Evolutionary conservation across 1,140 invertebrate species (phyloP), one percentile per base, ranked within the genome.

Genomic region (Hypsibius dujardini): DNA sequence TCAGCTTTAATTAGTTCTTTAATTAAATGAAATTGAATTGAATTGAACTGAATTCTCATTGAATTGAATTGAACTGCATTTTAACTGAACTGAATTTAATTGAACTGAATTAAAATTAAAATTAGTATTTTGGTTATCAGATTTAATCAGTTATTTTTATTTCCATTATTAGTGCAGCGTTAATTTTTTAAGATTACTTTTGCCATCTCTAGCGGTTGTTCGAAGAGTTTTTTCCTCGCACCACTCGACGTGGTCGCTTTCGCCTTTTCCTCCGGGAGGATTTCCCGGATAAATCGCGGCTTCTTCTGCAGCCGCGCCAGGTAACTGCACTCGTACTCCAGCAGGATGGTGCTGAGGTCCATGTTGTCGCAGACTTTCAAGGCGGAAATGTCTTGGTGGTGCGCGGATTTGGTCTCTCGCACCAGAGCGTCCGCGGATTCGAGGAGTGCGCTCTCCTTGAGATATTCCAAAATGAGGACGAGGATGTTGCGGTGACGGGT

Each of bases 321-420:
- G 79, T 90, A 92, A 81, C 89, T 95, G 70, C 87, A 87, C 74
- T 87, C 87, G 78, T 89, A 95, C 74, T 95, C 90, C 80, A 90
- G 84, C 62, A 95, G 79, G 72, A 96, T 88, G 28, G 86, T 87
- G 71, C 89, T 86, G 73, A 95, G 79, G 77, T 94, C 89, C 71
- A 95, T 86, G 75, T 95, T 95, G 75, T 95, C 92, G 80, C 92
- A 95, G 1, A 94, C 83, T 84, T 83, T 1, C 83, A 78, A 45
- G 91, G 80, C 40, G 85, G 82, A 1, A 2, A 72, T n/a, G 15
- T 72, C 45, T 46, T 46, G 46, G 15, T 40, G 46, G 56, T 76
- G 76, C 70, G 62, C 56, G 46, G 50, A 72, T 50, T 59, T 15
- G 67, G 47, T 70, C 73, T 47, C 59, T 56, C 69, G 67, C 46